Base-by-base conservation (phyloP, 2,113 vertebrate genomes). In the Oenanthe melanoleuca region DNA sequence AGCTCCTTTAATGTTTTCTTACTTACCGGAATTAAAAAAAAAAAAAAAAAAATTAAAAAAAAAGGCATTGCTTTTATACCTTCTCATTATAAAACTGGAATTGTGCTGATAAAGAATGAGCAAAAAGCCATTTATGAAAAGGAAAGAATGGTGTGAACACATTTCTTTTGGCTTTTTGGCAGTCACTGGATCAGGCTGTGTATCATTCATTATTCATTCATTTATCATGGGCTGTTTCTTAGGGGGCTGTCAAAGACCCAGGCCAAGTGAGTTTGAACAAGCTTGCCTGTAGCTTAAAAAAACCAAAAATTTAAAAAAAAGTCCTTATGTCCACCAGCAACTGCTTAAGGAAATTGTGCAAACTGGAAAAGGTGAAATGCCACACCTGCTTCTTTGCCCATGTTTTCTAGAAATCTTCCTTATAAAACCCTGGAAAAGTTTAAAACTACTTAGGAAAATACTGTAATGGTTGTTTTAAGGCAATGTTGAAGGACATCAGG, bases 321-420 rank as follows among this genome's bases (percentile, higher is more conserved):
- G 11, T 44, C 65, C 2, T 0, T 24, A 2, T 33, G 19, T n/a
- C 20, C 15, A 3, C 60, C 33, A 61, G 59, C 28, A 66, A 6
- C 63, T 70, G 56, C 29, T 80, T 15, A 42, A 63, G 69, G 40
- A 85, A 86, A 50, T 44, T 31, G 33, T 9, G 2, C 33, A 11
- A 11, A 14, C 6, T 70, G 49, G 56, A 18, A 25, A 53, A 63
- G 42, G 16, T 77, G 20, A 78, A 66, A 77, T 69, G 24, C 6
- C 40, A 25, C 37, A n/a, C 24, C 37, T 57, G 24, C 13, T 73
- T 52, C 38, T 74, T 37, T 31, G 15, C 57, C 25, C 11, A 10
- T 8, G 5, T 67, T 67, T 71, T 72, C 44, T n/a, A 60, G 72
- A 61, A 80, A 55, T 16, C 20, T 89, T 23, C 8, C 6, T 40